Evolutionary conservation across 2,797 vertebrate species (phyloP).

Genomic region (Fistularia commersonii): DNA sequence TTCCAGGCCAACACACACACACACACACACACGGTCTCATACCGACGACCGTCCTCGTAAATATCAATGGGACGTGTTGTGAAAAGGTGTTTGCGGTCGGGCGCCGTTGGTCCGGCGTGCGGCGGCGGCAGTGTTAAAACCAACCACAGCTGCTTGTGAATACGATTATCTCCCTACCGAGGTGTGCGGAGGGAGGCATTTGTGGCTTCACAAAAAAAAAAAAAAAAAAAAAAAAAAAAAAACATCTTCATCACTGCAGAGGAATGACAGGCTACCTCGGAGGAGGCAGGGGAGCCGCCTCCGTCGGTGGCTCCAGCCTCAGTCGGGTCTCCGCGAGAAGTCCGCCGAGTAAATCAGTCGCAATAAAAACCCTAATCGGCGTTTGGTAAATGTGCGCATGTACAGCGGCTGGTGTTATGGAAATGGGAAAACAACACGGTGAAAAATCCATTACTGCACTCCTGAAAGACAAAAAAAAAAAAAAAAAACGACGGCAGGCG

Average conservation of each 20-base stretch:
- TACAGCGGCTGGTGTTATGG: constrained; percentile 19
- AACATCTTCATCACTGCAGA: constrained; percentile 68
- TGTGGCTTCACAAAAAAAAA: constrained; percentile 32
- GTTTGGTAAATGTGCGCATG: constrained; percentile 41
- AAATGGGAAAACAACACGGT: constrained; percentile 27
- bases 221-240: constrained; percentile 36
- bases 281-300: constrained; percentile 48
- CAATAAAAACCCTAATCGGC: constrained; percentile 33
- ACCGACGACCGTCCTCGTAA: constrained; percentile 35
- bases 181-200: constrained; percentile 60
- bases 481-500: constrained; percentile 52
- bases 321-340: constrained; percentile 42
- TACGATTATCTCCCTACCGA: constrained; percentile 62
- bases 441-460: constrained; percentile 34
- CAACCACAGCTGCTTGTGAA: constrained; percentile 57
- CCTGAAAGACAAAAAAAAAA: constrained; percentile 57
- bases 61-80: constrained; percentile 45
- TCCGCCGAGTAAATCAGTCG: constrained; percentile 37
- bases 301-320: constrained; percentile 37
- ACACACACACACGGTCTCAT: constrained; percentile 5
- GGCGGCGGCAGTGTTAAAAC: constrained; percentile 33
- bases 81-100: constrained; percentile 42
- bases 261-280: constrained; percentile 61
- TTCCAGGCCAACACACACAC: constrained; percentile 33
- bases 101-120: constrained; percentile 42